A percentile compares a stretch with the other conserved stretches of the same genome.
Evolutionary conservation across 92 coral and sea anemone genomes (phyloP).

Genomic region (Zoanthus gigantus): DNA sequence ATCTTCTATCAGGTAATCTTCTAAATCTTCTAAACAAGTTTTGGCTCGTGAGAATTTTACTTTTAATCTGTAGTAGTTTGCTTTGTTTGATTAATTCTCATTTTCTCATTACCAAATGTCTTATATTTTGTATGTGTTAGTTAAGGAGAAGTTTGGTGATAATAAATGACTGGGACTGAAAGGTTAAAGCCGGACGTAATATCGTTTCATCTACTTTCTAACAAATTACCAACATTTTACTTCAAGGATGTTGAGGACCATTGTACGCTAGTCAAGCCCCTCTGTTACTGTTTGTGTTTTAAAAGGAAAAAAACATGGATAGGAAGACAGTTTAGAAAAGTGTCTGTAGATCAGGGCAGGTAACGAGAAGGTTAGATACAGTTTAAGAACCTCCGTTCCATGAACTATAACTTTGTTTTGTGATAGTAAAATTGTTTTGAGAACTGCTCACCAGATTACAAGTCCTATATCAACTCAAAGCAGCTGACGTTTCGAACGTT

Average conservation of each 20-base stretch:
- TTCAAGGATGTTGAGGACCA: background rate
- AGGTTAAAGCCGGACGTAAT: too few species aligned
- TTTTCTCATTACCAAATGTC: too few species aligned
- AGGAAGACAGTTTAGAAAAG: background rate
- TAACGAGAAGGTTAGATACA: background rate
- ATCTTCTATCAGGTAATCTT: too few species aligned
- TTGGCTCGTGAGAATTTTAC: too few species aligned
- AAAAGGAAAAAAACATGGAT: constrained; percentile 15
- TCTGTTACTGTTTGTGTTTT: constrained; percentile 10
- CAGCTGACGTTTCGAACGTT: too few species aligned
- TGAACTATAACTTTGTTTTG: background rate
- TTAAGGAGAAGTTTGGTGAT: too few species aligned
- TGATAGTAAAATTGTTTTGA: background rate
- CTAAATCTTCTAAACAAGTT: too few species aligned
- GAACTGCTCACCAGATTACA: background rate
- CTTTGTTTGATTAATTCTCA: too few species aligned
- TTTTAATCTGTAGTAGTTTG: too few species aligned
- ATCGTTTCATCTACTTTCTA: background rate
- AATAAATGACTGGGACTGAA: too few species aligned
- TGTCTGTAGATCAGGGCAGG: constrained; percentile 7
- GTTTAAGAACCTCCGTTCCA: background rate
- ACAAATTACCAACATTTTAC: background rate
- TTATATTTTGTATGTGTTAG: background rate
- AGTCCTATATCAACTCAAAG: too few species aligned
- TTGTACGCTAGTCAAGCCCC: constrained; percentile 10